Base-by-base conservation (phyloP, 2,113 vertebrate species). In the Nothobranchius furzeri region DNA sequence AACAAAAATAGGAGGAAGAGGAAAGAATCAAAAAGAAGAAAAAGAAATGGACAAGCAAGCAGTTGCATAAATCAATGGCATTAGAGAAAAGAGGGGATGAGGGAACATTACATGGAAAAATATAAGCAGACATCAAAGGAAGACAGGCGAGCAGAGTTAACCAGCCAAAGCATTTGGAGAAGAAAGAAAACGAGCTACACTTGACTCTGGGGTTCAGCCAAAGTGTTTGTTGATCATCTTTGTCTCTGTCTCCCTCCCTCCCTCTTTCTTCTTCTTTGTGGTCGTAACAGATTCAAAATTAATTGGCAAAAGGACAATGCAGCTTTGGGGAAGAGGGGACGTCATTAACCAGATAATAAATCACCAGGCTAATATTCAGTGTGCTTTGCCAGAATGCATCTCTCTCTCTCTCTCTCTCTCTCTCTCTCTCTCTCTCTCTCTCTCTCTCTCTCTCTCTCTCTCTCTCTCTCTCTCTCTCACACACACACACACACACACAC, bases 251-350 rank as follows among this genome's bases (percentile, higher is more conserved):
- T 14, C 37, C 36, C 9, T 14, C 30, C 36, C 36, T 7, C 47
- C 14, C 46, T 43, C 30, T 51, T 57, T 54, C 14, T 56, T 9
- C 43, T 37, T 69, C n/a, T 55, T 50, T 9, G 61, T 78, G 76
- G 76, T 76, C 69, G 50, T 69, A 79, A 79, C 75, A 76, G 67
- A 85, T 84, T 82, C 82, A 64, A 66, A 86, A 89, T 88, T 87
- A 86, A 90, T 88, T 88, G 82, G 84, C 81, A 76, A 82, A 84
- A 85, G 84, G 78, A 90, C 85, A 89, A 87, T 76, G 78, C 61
- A 67, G 82, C 80, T 68, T 88, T 85, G 70, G 77, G 82, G 70
- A 90, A 65, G 70, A 73, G 71, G 83, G 73, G 77, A 83, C 56
- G 13, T 69, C 82, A 85, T 82, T 83, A 84, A 50, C 64, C 53